Conservation (phyloP, 1,140 invertebrate species). For the Cryptotermes secundus region DNA sequence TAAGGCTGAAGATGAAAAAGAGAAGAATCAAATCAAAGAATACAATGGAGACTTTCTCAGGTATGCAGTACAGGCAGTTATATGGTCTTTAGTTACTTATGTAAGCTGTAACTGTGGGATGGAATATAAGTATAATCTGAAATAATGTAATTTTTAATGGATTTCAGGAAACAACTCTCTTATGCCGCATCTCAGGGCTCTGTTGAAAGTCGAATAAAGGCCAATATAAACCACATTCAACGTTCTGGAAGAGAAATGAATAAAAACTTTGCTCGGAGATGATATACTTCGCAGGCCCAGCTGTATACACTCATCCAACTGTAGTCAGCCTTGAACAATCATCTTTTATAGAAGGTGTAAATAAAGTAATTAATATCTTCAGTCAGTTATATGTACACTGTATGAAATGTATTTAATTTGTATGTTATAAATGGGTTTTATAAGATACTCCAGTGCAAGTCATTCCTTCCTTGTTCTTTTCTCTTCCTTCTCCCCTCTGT, state of each 20-base stretch:
- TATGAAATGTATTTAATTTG: too few relatives aligned
- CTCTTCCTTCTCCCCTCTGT: too few relatives aligned
- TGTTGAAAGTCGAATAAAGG: constrained; percentile 73
- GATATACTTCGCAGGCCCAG: constrained; percentile 29
- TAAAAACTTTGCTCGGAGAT: constrained; percentile 67
- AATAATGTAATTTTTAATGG: constrained; percentile 40
- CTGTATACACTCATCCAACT: not conserved
- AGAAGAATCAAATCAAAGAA: constrained; percentile 51
- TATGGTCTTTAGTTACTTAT: not conserved
- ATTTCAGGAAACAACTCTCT: constrained; percentile 66
- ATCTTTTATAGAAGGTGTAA: too few relatives aligned
- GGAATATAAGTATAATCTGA: too few relatives aligned
- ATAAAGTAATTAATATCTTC: too few relatives aligned
- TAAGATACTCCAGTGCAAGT: too few relatives aligned
- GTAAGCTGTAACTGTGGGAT: too few relatives aligned
- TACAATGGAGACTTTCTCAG: constrained; percentile 57
- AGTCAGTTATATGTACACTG: too few relatives aligned
- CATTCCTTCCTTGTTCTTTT: too few relatives aligned
- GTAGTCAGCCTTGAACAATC: too few relatives aligned
- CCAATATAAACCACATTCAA: constrained; percentile 82
- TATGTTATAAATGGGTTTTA: too few relatives aligned
- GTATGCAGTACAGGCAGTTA: constrained; percentile 45
- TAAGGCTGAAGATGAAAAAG: constrained; percentile 61
- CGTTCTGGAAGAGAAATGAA: constrained; percentile 65
- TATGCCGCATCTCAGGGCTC: constrained; percentile 63